These are phyloP conservation scores for Cathartes aura DNA, from an alignment of 2,113 vertebrate genomes.

Conservation along the genomic window DNA sequence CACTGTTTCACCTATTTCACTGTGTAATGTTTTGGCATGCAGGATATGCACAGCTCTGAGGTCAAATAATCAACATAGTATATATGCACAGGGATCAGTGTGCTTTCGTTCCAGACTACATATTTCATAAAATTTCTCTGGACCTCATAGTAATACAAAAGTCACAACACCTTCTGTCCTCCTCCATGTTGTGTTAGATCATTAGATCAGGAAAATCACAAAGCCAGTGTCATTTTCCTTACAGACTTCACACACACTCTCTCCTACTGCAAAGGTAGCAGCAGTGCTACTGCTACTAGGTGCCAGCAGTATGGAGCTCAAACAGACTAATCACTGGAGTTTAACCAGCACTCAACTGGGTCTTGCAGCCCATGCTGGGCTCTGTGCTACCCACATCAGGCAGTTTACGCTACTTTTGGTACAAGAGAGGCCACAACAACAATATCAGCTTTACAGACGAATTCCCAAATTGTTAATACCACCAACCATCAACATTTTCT, in stretches of 20 bases:
- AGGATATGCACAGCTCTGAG: not conserved
- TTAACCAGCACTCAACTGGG: not conserved
- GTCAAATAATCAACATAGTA: not conserved
- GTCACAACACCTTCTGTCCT: not conserved
- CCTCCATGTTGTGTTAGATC: fast-evolving
- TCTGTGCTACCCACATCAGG: not conserved
- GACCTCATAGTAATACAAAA: not conserved
- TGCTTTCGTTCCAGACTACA: not conserved
- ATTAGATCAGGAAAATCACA: not conserved
- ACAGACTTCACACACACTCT: not conserved
- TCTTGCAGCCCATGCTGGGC: not conserved
- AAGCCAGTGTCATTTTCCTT: not conserved
- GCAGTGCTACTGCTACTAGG: not conserved
- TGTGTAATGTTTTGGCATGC: not conserved
- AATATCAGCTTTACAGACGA: not conserved
- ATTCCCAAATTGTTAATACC: not conserved
- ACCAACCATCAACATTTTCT: not conserved
- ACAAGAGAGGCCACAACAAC: not conserved
- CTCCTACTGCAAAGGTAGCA: not conserved
- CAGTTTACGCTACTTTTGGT: not conserved
- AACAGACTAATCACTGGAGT: not conserved
- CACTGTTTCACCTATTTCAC: not conserved
- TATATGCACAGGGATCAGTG: not conserved
- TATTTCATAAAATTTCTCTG: not conserved
- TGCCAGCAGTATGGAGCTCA: not conserved